These are phyloP conservation scores for Ptychochromis oligacanthus DNA, from an alignment of 2,113 vertebrate genomes.

Conservation along the genomic window DNA sequence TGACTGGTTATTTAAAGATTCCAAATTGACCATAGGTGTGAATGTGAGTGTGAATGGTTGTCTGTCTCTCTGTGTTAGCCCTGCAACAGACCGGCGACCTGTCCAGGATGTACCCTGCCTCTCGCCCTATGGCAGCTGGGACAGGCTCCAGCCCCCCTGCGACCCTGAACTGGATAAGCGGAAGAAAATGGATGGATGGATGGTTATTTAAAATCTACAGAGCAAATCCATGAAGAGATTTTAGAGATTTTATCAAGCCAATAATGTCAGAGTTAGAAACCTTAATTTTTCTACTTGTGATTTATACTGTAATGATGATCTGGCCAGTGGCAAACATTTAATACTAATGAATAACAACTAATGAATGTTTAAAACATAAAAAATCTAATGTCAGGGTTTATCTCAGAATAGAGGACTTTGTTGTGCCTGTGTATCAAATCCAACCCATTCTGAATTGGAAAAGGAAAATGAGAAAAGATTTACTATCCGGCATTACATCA, in stretches of 20 bases:
- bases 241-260: background rate
- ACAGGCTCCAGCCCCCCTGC: too few relatives aligned
- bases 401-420: background rate
- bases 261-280: background rate
- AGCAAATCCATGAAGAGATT: background rate
- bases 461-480: background rate
- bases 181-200: too few relatives aligned
- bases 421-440: background rate
- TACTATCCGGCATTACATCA: background rate
- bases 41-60: too few relatives aligned
- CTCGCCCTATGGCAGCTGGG: too few relatives aligned
- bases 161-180: too few relatives aligned
- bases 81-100: too few relatives aligned
- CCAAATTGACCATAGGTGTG: too few relatives aligned
- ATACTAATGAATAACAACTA: background rate
- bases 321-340: constrained; percentile 3
- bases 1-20: background rate
- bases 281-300: background rate
- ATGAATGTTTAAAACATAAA: background rate
- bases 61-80: too few relatives aligned
- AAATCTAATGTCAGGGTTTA: background rate
- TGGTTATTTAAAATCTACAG: background rate
- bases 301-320: background rate
- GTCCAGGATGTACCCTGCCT: too few relatives aligned
- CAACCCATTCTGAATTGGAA: background rate